Evolutionary conservation across 2,113 vertebrate species (phyloP), one percentile per base, ranked within the genome.

Genomic region (Amblyopsis rosae): DNA sequence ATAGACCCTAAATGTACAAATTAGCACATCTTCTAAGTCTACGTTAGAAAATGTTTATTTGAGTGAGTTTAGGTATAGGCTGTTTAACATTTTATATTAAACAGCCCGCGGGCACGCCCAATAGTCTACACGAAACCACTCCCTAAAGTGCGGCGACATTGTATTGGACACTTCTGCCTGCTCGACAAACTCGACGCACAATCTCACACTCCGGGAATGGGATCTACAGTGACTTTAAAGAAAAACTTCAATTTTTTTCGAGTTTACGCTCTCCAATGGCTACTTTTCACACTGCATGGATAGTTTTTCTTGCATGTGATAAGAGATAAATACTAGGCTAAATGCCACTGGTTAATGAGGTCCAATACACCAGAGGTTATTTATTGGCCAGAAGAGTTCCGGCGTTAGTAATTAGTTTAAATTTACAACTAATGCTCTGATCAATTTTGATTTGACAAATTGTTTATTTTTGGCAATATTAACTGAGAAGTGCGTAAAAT

Each of bases 201-300:
- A 81, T 67, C 82, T 86, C 83, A 91, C 87, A 73, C 85, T 87
- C 89, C 80, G 91, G 92, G 90, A 91, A 93, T 93, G 93, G 93
- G 92, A 90, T 87, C 93, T 90, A 76, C 75, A 89, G 88, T 86
- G 56, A 80, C 77, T 80, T 82, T 75, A 72, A 93, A 91, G 92
- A 93, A 93, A 91, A 93, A 85, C 87, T 93, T 91, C 75, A 58
- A 84, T 55, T 93, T 91, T 84, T 93, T 92, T 79, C 88, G 92
- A 72, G 79, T 93, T 73, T 92, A 88, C 80, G 89, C 91, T 73
- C 84, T 93, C 12, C 82, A 91, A 79, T 91, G 83, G 81, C 76
- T 93, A 48, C 91, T 93, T 59, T 93, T 93, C 79, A 93, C 91
- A 73, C 82, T 93, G 59, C 88, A 86, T 82, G 93, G 92, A 92